Conservation (phyloP, 1,140 invertebrate genomes). For the Maniola jurtina region DNA sequence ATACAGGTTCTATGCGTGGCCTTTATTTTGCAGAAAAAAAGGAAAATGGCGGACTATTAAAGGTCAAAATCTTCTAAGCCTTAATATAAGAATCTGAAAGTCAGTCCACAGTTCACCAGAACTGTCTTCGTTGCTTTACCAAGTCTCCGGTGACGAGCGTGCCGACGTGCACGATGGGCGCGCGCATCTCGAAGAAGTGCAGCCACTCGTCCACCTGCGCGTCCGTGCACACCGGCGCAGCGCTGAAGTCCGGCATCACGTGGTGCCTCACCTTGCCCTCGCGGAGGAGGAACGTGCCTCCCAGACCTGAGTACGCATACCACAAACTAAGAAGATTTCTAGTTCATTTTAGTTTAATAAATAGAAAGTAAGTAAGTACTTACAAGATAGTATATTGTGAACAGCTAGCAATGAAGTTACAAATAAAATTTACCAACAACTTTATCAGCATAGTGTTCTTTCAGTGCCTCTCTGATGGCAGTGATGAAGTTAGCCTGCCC, state of each 20-base stretch:
- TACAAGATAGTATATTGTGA: too few relatives aligned
- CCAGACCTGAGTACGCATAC: constrained; percentile 81
- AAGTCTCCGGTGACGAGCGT: constrained; percentile 93
- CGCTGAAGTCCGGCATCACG: constrained; percentile 96
- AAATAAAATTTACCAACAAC: constrained; percentile 83
- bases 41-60: too few relatives aligned
- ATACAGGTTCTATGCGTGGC: too few relatives aligned
- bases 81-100: too few relatives aligned
- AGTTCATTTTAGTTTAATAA: too few relatives aligned
- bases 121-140: too few relatives aligned
- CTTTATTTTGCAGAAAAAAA: too few relatives aligned
- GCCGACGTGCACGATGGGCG: constrained; percentile 92
- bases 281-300: constrained; percentile 91
- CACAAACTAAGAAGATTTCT: too few relatives aligned
- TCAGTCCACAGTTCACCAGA: too few relatives aligned
- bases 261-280: constrained; percentile 92
- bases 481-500: constrained; percentile 91
- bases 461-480: constrained; percentile 87
- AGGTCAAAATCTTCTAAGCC: not conserved
- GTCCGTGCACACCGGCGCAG: constrained; percentile 84
- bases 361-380: too few relatives aligned
- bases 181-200: constrained; percentile 93
- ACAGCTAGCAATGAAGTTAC: not conserved
- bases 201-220: constrained; percentile 92
- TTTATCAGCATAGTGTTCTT: constrained; percentile 84